Evolutionary conservation across 2,888 invertebrate genomes (phyloP).

Genomic region (Acanthosoma haemorrhoidale): DNA sequence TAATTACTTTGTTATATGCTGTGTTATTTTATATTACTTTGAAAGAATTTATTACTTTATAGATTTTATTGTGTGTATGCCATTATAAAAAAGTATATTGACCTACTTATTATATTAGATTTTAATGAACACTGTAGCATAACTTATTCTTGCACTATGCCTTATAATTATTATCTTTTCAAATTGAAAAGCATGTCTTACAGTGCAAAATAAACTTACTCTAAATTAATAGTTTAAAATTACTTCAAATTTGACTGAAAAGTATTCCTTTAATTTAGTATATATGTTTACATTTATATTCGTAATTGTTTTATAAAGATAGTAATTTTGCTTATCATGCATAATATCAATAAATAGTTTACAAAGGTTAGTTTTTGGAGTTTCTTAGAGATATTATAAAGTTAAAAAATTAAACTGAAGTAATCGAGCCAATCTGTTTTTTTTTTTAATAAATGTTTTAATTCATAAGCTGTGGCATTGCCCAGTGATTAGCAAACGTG

Average conservation of each 20-base stretch:
- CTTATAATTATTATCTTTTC: background rate
- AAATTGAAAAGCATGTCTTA: conserved; percentile 1
- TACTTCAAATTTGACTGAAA: background rate
- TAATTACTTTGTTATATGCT: background rate
- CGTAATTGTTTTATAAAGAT: no score
- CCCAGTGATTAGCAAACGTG: no score
- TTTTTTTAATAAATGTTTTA: no score
- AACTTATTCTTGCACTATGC: background rate
- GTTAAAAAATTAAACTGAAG: no score
- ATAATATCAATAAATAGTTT: no score
- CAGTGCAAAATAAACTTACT: background rate
- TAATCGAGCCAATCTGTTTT: no score
- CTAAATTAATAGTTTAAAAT: background rate
- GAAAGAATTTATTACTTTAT: background rate
- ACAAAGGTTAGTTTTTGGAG: no score
- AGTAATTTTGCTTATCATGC: no score
- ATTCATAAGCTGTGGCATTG: no score
- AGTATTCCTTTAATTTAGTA: conserved; percentile 6
- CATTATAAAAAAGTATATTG: background rate
- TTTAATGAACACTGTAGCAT: background rate
- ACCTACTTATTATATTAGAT: background rate
- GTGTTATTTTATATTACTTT: background rate
- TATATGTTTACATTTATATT: background rate
- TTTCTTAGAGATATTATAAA: no score
- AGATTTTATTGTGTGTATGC: background rate